phyloP scores from a whole-genome alignment of 2,888 invertebrate genomes.

The Dugesia japonica region DNA sequence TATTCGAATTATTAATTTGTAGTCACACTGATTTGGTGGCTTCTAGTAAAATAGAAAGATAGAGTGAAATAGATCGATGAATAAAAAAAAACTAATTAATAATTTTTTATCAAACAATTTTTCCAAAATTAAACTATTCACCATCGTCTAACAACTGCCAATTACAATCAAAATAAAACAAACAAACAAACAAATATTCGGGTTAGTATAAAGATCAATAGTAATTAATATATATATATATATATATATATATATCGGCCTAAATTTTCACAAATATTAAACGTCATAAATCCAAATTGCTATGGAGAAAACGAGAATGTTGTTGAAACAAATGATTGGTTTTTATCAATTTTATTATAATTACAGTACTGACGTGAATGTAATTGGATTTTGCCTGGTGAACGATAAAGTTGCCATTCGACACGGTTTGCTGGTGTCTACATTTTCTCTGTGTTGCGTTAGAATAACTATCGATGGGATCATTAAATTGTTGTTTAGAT shows the following conservation, averaged over 20 bases:
- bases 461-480: not conserved
- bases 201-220: not conserved
- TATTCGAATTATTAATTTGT: not conserved
- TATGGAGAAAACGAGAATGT: not conserved
- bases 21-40: not conserved
- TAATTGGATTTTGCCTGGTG: not conserved
- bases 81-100: conserved; percentile 20
- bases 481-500: conserved; percentile 20
- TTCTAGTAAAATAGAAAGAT: not conserved
- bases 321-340: not conserved
- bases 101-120: not conserved
- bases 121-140: not conserved
- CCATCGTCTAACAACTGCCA: not conserved
- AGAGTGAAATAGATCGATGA: no score
- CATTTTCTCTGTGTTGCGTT: not conserved
- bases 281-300: not conserved
- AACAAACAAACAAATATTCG: not conserved
- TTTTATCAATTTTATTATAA: not conserved
- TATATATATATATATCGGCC: no score
- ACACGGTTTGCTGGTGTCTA: not conserved
- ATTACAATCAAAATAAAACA: not conserved
- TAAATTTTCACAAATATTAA: not conserved
- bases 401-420: conserved; percentile 12
- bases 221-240: no score
- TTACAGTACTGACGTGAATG: not conserved